Percentiles rank a stretch among this genome's conserved stretches.
Evolutionary conservation across 2,797 vertebrate genomes (phyloP).

Genomic region (Astyanax mexicanus): DNA sequence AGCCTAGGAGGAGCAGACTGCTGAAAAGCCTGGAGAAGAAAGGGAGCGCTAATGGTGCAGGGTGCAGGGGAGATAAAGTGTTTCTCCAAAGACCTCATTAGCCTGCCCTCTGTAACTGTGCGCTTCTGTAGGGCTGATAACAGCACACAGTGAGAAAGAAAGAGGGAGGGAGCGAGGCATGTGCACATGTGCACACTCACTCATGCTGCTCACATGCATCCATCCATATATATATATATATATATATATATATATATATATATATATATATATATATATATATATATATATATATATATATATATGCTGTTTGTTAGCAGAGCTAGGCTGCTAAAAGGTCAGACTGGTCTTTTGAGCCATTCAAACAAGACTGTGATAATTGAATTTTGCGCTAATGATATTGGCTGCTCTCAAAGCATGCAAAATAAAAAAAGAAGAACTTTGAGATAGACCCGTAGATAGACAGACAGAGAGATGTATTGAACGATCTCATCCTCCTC

Average conservation of each 20-base stretch:
- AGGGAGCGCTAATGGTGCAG: conserved; percentile 36
- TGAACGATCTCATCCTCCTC: neutral
- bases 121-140: conserved; percentile 48
- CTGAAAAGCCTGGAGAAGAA: conserved; percentile 29
- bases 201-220: neutral
- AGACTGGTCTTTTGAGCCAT: conserved; percentile 6
- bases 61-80: conserved; percentile 35
- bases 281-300: no score
- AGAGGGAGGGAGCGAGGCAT: no score
- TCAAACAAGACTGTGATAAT: neutral
- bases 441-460: neutral
- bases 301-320: neutral
- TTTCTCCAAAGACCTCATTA: conserved; percentile 57
- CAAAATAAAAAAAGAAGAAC: neutral
- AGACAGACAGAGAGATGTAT: neutral
- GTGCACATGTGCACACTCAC: neutral
- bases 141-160: conserved; percentile 1
- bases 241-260: no score
- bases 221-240: no score
- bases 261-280: no score
- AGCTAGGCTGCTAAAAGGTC: conserved; percentile 34
- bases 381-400: neutral
- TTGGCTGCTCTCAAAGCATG: neutral
- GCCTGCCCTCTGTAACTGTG: conserved; percentile 30
- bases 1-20: conserved; percentile 12